Evolutionary conservation across 2,113 vertebrate genomes (phyloP), one percentile per base, ranked within the genome.

Genomic region (Lipotes vexillifer): DNA sequence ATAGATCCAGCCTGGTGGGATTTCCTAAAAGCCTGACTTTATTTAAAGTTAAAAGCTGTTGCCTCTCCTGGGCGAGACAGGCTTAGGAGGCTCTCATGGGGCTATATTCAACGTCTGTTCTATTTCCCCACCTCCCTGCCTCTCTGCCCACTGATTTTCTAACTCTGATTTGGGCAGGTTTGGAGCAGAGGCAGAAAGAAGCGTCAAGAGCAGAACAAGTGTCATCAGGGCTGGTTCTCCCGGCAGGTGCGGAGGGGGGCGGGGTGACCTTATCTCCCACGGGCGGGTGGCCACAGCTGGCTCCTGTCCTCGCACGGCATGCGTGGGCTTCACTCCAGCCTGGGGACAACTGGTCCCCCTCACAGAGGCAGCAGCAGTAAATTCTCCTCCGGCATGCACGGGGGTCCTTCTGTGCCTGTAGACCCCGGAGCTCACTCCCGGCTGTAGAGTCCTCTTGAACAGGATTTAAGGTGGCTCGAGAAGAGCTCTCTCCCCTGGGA

Each of bases 21-120:
- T 63, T 55, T 83, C 71, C 63, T 80, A 44, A 59, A 55, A 89
- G 82, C 15, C 77, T 96, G 36, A 44, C 83, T 91, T 94, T 38
- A 90, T 61, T 86, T 33, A 75, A 94, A 93, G 41, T 74, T 61
- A 81, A 81, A 82, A 4, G 12, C 27, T 82, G 27, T 59, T 17
- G 14, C 27, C 18, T 77, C 6, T 71, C 23, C 89, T 33, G 41
- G 46, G 41, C 44, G 21, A 57, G 36, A 65, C 68, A 91, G 49
- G 41, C 36, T 78, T 33, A 12, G 21, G 15, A 89, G 8, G 38
- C 55, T 49, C 0, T 12, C 6, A 13, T 2, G 13, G 59, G 44
- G 46, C 8, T 74, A 17, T 8, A 77, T 13, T 81, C 25, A 46
- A 46, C 7, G 63, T 74, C 31, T 74, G 63, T 66, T 49, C 83